Evolutionary conservation across 2,113 vertebrate genomes (phyloP), one percentile per base, ranked within the genome.

Genomic region (Ophiodon elongatus): DNA sequence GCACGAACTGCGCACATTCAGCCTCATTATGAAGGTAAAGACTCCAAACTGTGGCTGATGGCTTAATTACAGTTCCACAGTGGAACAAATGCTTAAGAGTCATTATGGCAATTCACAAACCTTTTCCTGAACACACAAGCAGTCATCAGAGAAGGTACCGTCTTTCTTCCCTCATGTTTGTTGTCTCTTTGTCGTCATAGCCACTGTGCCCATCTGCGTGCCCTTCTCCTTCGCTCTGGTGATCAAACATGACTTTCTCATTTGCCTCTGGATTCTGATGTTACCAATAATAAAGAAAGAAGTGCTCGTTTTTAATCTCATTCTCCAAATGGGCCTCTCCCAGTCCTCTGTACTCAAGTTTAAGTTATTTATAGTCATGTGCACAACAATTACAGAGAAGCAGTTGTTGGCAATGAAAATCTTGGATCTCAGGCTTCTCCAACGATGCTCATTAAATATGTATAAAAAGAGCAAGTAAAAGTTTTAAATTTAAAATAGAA

Each of bases 11-110:
- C 66, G 31, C 88, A 90, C 93, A 94, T 92, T 92, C 88, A 86
- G 90, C 86, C 92, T 94, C 93, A 95, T 95, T 95, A 95, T 93
- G 85, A 94, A 95, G 90, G 93, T 93, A 96, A 95, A 95, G 92
- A 95, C 93, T 94, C 91, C 85, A 94, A 93, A 94, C 93, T 94
- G 90, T 93, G 89, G 90, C 86, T 95, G 93, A 95, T 88, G 91
- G 84, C 92, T 96, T 95, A 95, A 95, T 96, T 94, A 95, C 91
- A 89, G 91, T 87, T 93, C 80, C 76, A 85, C 87, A 57, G 68
- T 83, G 76, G 91, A 94, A 94, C 93, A 93, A 95, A 93, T 88
- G 84, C 84, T 93, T 92, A 68, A 80, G 82, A 92, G 89, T 85
- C 91, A 80, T 90, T 84, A 88, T 52, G 23, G 56, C 74, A 37